phyloP scores from a whole-genome alignment of 2,888 invertebrate genomes.

The Polymixis flavicincta region DNA sequence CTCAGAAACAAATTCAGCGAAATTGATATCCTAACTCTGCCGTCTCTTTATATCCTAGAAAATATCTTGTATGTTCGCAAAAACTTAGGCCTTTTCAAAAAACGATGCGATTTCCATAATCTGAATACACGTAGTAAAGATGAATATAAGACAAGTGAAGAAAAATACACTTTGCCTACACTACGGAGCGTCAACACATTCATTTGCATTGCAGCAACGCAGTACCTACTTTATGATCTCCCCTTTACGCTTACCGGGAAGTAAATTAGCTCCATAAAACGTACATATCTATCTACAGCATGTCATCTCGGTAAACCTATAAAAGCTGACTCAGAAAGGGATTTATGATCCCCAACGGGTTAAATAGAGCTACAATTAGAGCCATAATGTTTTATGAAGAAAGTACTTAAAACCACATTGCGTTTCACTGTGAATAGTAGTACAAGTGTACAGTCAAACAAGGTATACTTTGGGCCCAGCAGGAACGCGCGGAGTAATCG shows the following conservation, averaged over 20 bases:
- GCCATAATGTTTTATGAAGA: constrained; percentile 7
- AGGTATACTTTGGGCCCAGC: too few species aligned
- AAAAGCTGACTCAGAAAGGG: constrained; percentile 30
- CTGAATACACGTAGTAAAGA: too few species aligned
- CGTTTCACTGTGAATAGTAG: not conserved
- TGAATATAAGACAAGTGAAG: not conserved
- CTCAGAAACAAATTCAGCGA: too few species aligned
- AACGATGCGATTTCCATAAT: too few species aligned
- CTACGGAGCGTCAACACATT: not conserved
- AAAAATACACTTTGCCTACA: not conserved
- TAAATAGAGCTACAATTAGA: constrained; percentile 44
- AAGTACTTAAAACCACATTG: constrained; percentile 11
- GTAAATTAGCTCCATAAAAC: constrained; percentile 34
- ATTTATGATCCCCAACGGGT: constrained; percentile 36
- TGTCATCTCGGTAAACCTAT: constrained; percentile 39
- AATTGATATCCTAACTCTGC: too few species aligned
- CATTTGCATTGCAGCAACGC: not conserved
- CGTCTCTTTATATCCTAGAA: too few species aligned
- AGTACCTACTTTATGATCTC: not conserved
- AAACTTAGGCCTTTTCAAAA: too few species aligned
- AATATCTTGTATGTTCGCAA: too few species aligned
- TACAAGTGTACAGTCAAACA: not conserved
- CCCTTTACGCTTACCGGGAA: constrained; percentile 18
- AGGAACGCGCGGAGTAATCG: too few species aligned
- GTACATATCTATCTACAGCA: constrained; percentile 17